Evolutionary conservation across 2,888 invertebrate genomes (phyloP).

Genomic region (Hecatera dysodea): DNA sequence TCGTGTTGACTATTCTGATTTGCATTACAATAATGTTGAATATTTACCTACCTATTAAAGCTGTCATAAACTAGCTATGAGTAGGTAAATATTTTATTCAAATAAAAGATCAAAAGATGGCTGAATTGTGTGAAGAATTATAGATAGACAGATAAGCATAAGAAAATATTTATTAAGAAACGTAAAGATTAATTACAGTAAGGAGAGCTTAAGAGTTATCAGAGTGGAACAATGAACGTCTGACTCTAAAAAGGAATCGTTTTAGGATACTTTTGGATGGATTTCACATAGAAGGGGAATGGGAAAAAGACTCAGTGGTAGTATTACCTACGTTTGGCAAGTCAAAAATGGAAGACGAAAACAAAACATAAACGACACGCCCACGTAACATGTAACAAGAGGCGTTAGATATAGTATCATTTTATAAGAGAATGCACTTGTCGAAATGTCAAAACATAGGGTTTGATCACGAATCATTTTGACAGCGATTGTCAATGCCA

Average conservation of each 20-base stretch:
- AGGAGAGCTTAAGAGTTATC: background rate
- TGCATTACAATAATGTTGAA: conserved; percentile 52
- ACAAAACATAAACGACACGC: too few relatives aligned
- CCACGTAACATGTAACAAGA: background rate
- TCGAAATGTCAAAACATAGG: too few relatives aligned
- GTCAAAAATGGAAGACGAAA: background rate
- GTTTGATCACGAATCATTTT: too few relatives aligned
- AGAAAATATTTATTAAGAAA: too few relatives aligned
- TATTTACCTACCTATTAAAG: conserved; percentile 2
- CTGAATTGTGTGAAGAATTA: background rate
- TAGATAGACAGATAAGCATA: background rate
- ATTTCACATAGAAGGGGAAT: background rate
- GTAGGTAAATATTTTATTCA: conserved; percentile 3
- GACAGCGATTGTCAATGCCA: too few relatives aligned
- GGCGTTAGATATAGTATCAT: too few relatives aligned
- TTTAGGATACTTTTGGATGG: background rate
- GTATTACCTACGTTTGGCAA: background rate
- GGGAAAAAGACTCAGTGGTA: background rate
- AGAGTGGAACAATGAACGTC: background rate
- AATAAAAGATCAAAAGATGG: background rate
- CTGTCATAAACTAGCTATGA: conserved; percentile 1
- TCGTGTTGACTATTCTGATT: conserved; percentile 61
- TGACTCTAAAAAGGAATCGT: background rate
- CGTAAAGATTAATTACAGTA: too few relatives aligned
- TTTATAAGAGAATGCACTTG: too few relatives aligned